Evolutionary conservation across 1,140 invertebrate species (phyloP).

Genomic region (Littorina saxatilis): DNA sequence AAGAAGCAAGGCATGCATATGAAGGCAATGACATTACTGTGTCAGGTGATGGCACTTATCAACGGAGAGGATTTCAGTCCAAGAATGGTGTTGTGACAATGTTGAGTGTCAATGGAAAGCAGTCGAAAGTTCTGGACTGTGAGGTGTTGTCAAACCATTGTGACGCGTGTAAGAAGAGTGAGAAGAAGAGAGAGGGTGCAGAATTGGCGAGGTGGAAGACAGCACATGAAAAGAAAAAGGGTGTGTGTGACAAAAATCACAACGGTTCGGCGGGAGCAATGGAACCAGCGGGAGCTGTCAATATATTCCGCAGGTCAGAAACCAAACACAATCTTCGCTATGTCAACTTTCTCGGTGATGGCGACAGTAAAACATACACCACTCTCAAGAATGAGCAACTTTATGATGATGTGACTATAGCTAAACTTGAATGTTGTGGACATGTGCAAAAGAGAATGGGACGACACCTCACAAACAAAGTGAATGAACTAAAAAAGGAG

Average conservation of each 20-base stretch:
- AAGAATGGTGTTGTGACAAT: conserved; percentile 36
- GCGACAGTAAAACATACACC: conserved; percentile 35
- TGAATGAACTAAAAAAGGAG: neutral
- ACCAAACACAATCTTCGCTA: conserved; percentile 7
- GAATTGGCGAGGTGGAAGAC: conserved; percentile 8
- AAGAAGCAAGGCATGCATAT: conserved; percentile 9
- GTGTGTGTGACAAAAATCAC: conserved; percentile 18
- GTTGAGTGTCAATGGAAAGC: conserved; percentile 17
- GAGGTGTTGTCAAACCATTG: conserved; percentile 21
- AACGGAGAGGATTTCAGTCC: conserved; percentile 13
- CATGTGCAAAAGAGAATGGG: too few species aligned
- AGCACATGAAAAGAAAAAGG: neutral
- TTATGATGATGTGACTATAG: conserved; percentile 21
- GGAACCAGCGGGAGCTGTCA: conserved; percentile 29
- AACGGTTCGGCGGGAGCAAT: conserved; percentile 17
- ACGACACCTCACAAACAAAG: conserved; percentile 25
- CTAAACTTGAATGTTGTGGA: conserved; percentile 37
- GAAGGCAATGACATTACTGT: neutral
- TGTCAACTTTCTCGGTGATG: conserved; percentile 37
- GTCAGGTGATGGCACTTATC: conserved; percentile 32
- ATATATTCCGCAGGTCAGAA: conserved; percentile 28
- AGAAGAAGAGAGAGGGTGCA: neutral
- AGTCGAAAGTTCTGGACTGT: conserved; percentile 20
- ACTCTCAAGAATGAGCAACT: conserved; percentile 16
- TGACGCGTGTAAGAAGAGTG: conserved; percentile 13